Evolutionary conservation across 2,888 invertebrate species (phyloP).

Genomic region (Drosophila acutilabella): DNA sequence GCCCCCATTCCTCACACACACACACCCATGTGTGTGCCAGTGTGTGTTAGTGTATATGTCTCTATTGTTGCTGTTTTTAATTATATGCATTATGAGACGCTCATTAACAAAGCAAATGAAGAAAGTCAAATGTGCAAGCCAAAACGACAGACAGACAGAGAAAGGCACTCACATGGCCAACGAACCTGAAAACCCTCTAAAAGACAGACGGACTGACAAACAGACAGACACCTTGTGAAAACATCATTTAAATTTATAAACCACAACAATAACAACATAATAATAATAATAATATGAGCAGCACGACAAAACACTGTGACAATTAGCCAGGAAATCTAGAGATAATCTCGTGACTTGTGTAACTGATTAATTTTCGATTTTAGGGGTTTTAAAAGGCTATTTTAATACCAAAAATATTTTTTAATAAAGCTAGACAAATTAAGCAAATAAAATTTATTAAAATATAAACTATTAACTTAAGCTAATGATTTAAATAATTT

Average conservation of each 20-base stretch:
- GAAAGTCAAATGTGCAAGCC: constrained; percentile 66
- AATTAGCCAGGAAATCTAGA: constrained; percentile 33
- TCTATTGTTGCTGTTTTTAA: constrained; percentile 66
- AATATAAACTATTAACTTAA: too few relatives aligned
- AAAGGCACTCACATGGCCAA: constrained; percentile 35
- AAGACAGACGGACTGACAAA: constrained; percentile 28
- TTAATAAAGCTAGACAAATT: too few relatives aligned
- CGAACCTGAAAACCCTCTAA: constrained; percentile 26
- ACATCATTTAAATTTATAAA: constrained; percentile 71
- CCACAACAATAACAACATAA: constrained; percentile 40
- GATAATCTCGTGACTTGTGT: constrained; percentile 38
- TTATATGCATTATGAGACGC: constrained; percentile 76
- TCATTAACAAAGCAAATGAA: constrained; percentile 80
- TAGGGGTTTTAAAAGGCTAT: too few relatives aligned
- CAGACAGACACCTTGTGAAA: constrained; percentile 38
- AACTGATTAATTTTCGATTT: not conserved
- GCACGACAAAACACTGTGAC: constrained; percentile 26
- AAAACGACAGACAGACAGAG: constrained; percentile 27
- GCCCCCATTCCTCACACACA: constrained; percentile 45
- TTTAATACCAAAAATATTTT: too few relatives aligned
- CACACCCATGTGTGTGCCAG: not conserved
- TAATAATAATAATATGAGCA: constrained; percentile 21
- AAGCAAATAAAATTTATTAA: too few relatives aligned
- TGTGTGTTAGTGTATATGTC: constrained; percentile 23
- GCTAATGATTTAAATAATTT: too few relatives aligned